Conservation (phyloP, 35 echinoderm and acorn worm genomes). For the Lytechinus pictus region DNA sequence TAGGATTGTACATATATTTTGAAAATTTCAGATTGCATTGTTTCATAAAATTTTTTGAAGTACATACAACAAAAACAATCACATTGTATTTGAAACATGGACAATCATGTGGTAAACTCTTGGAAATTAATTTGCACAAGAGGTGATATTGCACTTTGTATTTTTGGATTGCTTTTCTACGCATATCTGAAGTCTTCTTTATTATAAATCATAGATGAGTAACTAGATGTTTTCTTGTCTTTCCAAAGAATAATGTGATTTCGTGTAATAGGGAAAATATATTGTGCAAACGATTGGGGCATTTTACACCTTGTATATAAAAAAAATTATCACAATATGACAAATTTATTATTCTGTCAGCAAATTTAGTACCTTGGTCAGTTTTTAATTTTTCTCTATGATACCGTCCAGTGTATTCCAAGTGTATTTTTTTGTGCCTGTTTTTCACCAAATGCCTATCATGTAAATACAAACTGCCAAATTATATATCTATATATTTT, state of each 20-base stretch:
- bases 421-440: neutral
- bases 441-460: conserved; percentile 11
- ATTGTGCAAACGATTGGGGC: neutral
- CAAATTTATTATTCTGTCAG: neutral
- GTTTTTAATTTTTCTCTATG: neutral
- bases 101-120: neutral
- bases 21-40: too few species aligned
- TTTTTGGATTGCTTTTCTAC: neutral
- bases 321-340: neutral
- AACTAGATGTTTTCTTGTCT: neutral
- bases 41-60: too few species aligned
- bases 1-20: too few species aligned
- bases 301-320: neutral
- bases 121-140: neutral
- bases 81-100: neutral
- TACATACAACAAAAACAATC: neutral
- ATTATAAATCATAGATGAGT: neutral
- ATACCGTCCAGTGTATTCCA: neutral
- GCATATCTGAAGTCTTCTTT: neutral
- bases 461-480: conserved; percentile 2
- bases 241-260: neutral
- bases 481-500: conserved; percentile 8
- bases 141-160: neutral
- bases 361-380: neutral
- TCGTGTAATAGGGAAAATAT: neutral